Base-by-base conservation (phyloP, 2,888 invertebrate genomes). In the Podabrus alpinus region DNA sequence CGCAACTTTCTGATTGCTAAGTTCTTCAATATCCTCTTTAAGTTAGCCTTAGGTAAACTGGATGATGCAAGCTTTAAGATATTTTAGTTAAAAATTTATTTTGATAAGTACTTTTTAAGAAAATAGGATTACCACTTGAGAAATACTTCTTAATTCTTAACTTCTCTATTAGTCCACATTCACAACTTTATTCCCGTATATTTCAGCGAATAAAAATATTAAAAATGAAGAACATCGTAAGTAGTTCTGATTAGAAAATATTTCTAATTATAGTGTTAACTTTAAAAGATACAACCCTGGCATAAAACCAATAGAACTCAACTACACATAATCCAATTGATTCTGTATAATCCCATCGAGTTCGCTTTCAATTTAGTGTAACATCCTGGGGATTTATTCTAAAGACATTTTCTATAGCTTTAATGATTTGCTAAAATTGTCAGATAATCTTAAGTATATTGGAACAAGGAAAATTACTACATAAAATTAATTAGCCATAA, bases 1-100 rank as follows among this genome's bases (percentile, higher is more conserved):
- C 21, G 15, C 66, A 71, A 71, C 70, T 71, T 71, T 19, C 70
- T 71, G 70, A 71, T 71, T 71, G 66, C 70, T 64, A 71, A 71
- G 70, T 71, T 71, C 62, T 64, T 25, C 70, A 62, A 71, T 71
- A 71, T 59, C 70, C 66, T 71, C 64, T 64, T 64, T 62, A 21
- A 64, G 59, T 59, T 29, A 19, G 64, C 17, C 66, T 25, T 16
- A 16, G 64, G 25, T 64, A 64, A 71, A 71, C 64, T 71, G 64
- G 59, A 19, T 24, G 59, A 67, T 29, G 29, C 67, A 67, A 67
- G 25, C 29, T 67, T 29, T 29, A 29, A 29, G 16, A 25, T 29
- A 67, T 67, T 67, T 29, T 67, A 16, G 67, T 67, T 67, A 67
- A 67, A 67, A 67, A 67, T 67, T 67, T 67, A 67, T 67, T 29